Evolutionary conservation across 1,140 invertebrate genomes (phyloP), one percentile per base, ranked within the genome.

Genomic region (Phymorhynchus buccinoides): DNA sequence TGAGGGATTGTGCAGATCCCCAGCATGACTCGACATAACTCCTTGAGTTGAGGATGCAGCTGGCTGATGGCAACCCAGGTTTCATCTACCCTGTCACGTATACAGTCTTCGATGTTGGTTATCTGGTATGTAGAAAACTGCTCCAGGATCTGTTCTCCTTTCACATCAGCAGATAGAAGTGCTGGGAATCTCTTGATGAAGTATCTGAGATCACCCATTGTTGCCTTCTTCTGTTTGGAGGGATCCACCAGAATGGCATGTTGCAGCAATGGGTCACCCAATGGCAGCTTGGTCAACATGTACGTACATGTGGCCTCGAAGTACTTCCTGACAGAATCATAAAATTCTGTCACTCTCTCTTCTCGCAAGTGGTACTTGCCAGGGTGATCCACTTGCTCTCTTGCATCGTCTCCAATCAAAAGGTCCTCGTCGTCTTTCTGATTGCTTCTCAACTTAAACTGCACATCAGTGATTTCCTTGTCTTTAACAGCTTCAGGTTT

Each of bases 341-440:
- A 52, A 52, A 6, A 80, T n/a, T n/a, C n/a, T 52, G 1, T 48
- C 9, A 32, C 18, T 27, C 1, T 27, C 9, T 80, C 42, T 39
- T 12, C 27, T 27, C 22, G 44, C 4, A 80, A 27, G 30, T 44
- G 30, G 48, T 80, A 27, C 39, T 42, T 52, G 18, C 52, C 41
- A 30, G 22, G 18, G 4, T 52, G 22, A 27, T 42, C 16, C 16
- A 80, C 1, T 16, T 37, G 27, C 16, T 44, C 41, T 48, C 32
- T 80, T 44, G 42, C 41, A 27, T 44, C 79, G 9, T 44, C 39
- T 80, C 79, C 52, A 48, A 80, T 80, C 18, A 80, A 39, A 12
- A 80, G 79, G 12, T 80, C 30, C 16, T 30, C 32, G n/a, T 80
- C 48, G 4, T 18, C 27, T 35, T 80, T 80, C 30, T 52, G 41